Base-by-base conservation (phyloP, 2,113 vertebrate genomes). In the Nycticryphes semicollaris region DNA sequence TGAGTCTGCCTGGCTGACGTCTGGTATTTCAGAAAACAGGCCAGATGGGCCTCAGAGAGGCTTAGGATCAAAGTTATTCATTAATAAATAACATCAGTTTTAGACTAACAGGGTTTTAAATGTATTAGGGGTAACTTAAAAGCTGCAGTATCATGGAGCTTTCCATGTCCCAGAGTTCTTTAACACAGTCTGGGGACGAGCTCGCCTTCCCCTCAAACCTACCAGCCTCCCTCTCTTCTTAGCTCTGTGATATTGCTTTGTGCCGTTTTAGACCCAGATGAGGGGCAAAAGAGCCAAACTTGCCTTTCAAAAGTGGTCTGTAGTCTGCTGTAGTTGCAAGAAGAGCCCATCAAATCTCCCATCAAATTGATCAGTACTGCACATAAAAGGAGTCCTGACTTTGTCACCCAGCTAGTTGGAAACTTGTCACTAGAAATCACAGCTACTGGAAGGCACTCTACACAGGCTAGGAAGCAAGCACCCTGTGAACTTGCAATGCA, bases 391-490 rank as follows among this genome's bases (percentile, higher is more conserved):
- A 54, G 19, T 17, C 84, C 22, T 76, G 62, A n/a, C 14, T 43
- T 53, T 74, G 27, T 20, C 51, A 66, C 60, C 18, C 74, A 51
- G 12, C 25, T 45, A 4, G 24, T 41, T 31, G 67, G 67, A 93
- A 87, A 54, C 24, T 14, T 63, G 47, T 43, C 75, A 76, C 50
- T n/a, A 68, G 85, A 64, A 85, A 47, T 68, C 39, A 82, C n/a
- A 83, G 86, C 70, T 83, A 22, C 78, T 79, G 66, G 19, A 53
- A 77, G 45, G 4, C 7, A 1, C 45, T 73, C 28, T 16, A 45
- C 15, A 14, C 0, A 0, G 12, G 4, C 7, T 23, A 35, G 33
- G 51, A 64, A 48, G 45, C 15, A 60, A 89, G 63, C 1, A 7
- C 23, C 22, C 35, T 7, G 4, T 33, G 60, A 79, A 72, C 15